These are phyloP conservation scores for western clawed frog (Xenopus tropicalis) DNA, from an alignment of 2,113 vertebrate genomes.

Conservation along the genomic window UCB_Xtro_10.0 CM004443.2:148813501-148814000, in stretches of 20 bases:
- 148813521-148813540: too few species aligned
- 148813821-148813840: constrained; percentile 74
- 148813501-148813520: too few species aligned
- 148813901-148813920: too few species aligned
- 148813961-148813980: too few species aligned
- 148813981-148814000: too few species aligned
- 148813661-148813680: constrained; percentile 67
- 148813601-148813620: constrained; percentile 51
- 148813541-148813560: constrained; percentile 19
- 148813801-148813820: constrained; percentile 54
- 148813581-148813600: constrained; percentile 63
- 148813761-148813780: constrained; percentile 55
- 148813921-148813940: too few species aligned
- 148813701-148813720: constrained; percentile 62
- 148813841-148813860: constrained; percentile 47
- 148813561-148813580: constrained; percentile 75
- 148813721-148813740: constrained; percentile 70
- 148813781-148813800: constrained; percentile 72
- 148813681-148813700: constrained; percentile 80
- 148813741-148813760: constrained; percentile 58
- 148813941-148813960: too few species aligned
- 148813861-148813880: neutral
- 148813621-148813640: constrained; percentile 67
- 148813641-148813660: constrained; percentile 83
- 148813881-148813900: too few species aligned